Evolutionary conservation across 2,113 vertebrate species (phyloP).

Genomic region (Typhlomys cinereus): DNA sequence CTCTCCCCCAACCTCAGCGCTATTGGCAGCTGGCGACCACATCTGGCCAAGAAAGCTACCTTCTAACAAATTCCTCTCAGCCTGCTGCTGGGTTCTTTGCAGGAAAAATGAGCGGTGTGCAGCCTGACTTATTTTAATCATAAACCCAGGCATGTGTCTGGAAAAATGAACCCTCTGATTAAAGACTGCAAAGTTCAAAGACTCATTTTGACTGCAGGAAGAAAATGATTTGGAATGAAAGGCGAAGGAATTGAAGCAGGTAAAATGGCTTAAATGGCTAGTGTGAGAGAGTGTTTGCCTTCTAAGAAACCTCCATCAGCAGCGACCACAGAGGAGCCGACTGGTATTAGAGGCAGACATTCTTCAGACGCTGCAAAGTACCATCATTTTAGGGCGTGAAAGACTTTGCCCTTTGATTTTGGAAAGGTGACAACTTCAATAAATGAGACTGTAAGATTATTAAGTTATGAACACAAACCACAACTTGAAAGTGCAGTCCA

Average conservation of each 20-base stretch:
- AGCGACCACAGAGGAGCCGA: not conserved
- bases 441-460: not conserved
- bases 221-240: constrained; percentile 69
- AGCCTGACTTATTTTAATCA: constrained; percentile 63
- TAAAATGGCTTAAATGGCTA: not conserved
- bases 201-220: constrained; percentile 54
- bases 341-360: not conserved
- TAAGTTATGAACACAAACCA: not conserved
- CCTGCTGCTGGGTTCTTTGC: constrained; percentile 18
- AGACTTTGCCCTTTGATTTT: not conserved
- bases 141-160: constrained; percentile 60
- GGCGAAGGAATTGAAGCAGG: constrained; percentile 24
- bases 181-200: constrained; percentile 71
- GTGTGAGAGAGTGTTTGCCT: not conserved
- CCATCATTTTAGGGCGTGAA: not conserved
- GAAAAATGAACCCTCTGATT: constrained; percentile 67
- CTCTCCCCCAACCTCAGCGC: not conserved
- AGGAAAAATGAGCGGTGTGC: constrained; percentile 26
- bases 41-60: constrained; percentile 25
- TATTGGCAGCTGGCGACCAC: not conserved
- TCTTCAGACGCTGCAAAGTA: not conserved
- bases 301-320: constrained; percentile 31
- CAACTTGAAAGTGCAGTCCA: not conserved
- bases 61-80: constrained; percentile 25
- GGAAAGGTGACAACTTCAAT: not conserved